Evolutionary conservation across 2,113 vertebrate species (phyloP).

Genomic region (Pelvicachromis taeniatus): DNA sequence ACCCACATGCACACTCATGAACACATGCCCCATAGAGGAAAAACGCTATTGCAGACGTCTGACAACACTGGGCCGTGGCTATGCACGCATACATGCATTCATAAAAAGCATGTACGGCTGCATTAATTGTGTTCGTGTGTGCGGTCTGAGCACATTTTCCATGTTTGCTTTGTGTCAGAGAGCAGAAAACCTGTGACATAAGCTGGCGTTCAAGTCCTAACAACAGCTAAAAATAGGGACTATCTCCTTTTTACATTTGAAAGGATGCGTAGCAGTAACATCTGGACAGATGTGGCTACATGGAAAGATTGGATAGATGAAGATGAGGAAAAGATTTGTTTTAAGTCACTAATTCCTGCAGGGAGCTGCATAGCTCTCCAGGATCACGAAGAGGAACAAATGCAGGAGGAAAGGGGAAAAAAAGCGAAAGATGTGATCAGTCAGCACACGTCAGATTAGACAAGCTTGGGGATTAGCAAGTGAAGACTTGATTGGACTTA

Average conservation of each 20-base stretch:
- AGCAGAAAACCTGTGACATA: neutral
- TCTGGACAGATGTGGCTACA: neutral
- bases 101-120: neutral
- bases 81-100: neutral
- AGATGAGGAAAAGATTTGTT: neutral
- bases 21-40: neutral
- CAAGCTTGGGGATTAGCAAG: slow-evolving; percentile 49
- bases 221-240: neutral
- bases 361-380: neutral
- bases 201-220: neutral
- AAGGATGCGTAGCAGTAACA: neutral
- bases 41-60: neutral
- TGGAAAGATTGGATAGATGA: neutral
- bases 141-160: neutral
- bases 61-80: neutral
- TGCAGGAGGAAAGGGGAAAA: neutral
- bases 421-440: slow-evolving; percentile 25
- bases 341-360: neutral
- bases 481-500: slow-evolving; percentile 60
- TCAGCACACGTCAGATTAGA: slow-evolving; percentile 60
- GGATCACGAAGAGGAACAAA: neutral
- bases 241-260: neutral
- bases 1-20: neutral
- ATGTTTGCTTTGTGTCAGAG: neutral
- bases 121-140: neutral